Evolutionary conservation across 1,140 invertebrate species (phyloP), one percentile per base, ranked within the genome.

Genomic region (Psix sp.): DNA sequence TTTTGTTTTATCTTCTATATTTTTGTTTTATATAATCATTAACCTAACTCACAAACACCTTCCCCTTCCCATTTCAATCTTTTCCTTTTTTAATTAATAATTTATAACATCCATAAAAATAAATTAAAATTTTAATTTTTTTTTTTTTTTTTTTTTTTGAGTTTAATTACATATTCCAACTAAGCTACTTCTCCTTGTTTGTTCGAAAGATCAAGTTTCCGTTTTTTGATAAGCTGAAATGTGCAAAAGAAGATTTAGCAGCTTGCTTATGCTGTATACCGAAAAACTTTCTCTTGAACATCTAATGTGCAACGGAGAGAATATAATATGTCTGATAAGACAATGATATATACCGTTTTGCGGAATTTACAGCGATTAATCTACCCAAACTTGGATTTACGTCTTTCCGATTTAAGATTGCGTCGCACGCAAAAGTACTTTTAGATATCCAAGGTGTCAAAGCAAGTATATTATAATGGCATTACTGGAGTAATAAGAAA

Each of bases 401-500:
- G 59, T 72, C 20, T 39, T 26, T 16, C 14, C 16, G 60, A 72
- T 72, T 59, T 46, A 59, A 57, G 60, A 59, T 65, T 46, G 52
- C 52, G 52, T 54, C 46, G 52, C 52, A 72, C 40, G 68, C 60
- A 36, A 65, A 60, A 65, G 38, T 52, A 48, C 59, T 57, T 72
- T 59, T 33, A 72, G 59, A 71, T 71, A 71, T 36, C 29, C 9
- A 21, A 77, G 66, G 67, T 77, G 71, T 77, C 67, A 73, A 77
- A 66, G 70, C 49, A 56, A 45, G 60, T 77, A 65, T 72, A 75
- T 68, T 72, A 67, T 68, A 73, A 70, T 77, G 74, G 63, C 66
- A 52, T 48, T 74, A 71, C 45, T 38, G 31, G 17, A 68, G 38
- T 52, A 60, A 54, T 54, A 42, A 35, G 20, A 43, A 66, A 73